Evolutionary conservation across 2,888 invertebrate genomes (phyloP).

Genomic region (Drosophila picticornis): DNA sequence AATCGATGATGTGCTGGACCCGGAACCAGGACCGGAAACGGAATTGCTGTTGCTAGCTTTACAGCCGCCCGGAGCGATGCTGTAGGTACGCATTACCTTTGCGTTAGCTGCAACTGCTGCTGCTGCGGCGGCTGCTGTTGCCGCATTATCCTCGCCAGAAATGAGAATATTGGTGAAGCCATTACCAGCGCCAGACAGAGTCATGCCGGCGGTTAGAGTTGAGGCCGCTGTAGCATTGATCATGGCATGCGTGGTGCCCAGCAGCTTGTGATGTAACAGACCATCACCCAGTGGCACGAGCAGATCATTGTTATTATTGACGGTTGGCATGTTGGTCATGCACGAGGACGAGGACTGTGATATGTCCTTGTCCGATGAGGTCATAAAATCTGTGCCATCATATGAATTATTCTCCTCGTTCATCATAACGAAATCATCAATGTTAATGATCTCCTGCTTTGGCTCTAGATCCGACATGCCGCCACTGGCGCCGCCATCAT

Average conservation of each 20-base stretch:
- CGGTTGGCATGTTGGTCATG: slow-evolving; percentile 60
- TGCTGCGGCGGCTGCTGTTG: slow-evolving; percentile 9
- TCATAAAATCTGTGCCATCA: slow-evolving; percentile 83
- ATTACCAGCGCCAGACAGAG: slow-evolving; percentile 36
- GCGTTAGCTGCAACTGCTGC: slow-evolving; percentile 14
- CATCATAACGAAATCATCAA: slow-evolving; percentile 85
- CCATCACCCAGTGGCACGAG: slow-evolving; percentile 78
- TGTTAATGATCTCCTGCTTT: slow-evolving; percentile 85
- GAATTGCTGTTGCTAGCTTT: slow-evolving; percentile 40
- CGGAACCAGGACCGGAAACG: slow-evolving; percentile 13
- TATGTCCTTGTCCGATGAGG: slow-evolving; percentile 76
- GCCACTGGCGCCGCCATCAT: slow-evolving; percentile 68
- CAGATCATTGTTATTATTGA: slow-evolving; percentile 62
- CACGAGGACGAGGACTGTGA: slow-evolving; percentile 72
- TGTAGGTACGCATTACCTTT: slow-evolving; percentile 41
- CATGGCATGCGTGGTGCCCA: slow-evolving; percentile 63
- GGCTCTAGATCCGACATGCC: slow-evolving; percentile 78
- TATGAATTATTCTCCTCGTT: slow-evolving; percentile 84
- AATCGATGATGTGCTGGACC: slow-evolving; percentile 48
- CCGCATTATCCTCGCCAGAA: slow-evolving; percentile 43
- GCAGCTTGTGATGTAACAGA: slow-evolving; percentile 73
- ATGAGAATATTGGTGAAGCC: slow-evolving; percentile 63
- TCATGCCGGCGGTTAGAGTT: slow-evolving; percentile 11
- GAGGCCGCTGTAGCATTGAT: slow-evolving; percentile 29
- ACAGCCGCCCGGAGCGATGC: slow-evolving; percentile 51